Evolutionary conservation across 2,113 vertebrate species (phyloP).

Genomic region (Sebastes fasciatus): DNA sequence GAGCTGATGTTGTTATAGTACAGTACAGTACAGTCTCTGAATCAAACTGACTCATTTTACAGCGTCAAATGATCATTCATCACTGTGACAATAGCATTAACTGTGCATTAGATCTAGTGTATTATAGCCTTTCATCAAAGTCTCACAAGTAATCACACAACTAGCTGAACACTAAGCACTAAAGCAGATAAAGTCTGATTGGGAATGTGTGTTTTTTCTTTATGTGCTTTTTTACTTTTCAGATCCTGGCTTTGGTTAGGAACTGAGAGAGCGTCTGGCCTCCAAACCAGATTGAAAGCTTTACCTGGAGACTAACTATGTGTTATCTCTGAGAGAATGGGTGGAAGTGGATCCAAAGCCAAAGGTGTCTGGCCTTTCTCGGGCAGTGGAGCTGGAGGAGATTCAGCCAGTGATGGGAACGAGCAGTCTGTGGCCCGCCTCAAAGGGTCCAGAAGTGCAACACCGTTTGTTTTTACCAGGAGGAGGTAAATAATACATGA

Average conservation of each 20-base stretch:
- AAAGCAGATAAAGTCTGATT: constrained; percentile 1
- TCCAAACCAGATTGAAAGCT: constrained; percentile 41
- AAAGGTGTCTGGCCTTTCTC: constrained; percentile 92
- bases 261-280: constrained; percentile 39
- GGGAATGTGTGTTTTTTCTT: not conserved
- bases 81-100: not conserved
- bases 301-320: constrained; percentile 75
- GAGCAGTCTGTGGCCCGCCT: constrained; percentile 90
- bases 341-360: constrained; percentile 92
- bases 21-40: not conserved
- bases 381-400: constrained; percentile 81
- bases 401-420: constrained; percentile 78
- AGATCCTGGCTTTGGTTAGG: constrained; percentile 49
- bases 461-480: constrained; percentile 93
- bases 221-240: constrained; percentile 11
- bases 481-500: constrained; percentile 85
- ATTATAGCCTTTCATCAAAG: not conserved
- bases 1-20: not conserved
- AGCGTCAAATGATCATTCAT: not conserved
- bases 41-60: not conserved
- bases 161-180: not conserved
- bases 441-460: constrained; percentile 85
- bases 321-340: constrained; percentile 89
- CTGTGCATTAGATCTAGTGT: not conserved
- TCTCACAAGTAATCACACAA: not conserved